Evolutionary conservation across 2,888 invertebrate genomes (phyloP).

Genomic region (Lingula anatina): DNA sequence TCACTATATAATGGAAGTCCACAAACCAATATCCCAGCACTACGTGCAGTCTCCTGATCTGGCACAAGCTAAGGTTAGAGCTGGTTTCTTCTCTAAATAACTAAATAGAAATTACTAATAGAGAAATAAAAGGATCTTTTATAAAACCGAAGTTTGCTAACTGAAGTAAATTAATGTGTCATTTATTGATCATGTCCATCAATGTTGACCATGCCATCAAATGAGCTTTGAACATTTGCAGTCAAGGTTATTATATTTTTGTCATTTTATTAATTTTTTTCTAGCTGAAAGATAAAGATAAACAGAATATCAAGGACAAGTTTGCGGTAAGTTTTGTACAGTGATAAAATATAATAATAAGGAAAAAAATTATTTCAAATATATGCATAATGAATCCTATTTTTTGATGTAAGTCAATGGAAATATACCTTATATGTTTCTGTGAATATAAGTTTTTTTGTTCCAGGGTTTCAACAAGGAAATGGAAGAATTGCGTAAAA

Average conservation of each 20-base stretch:
- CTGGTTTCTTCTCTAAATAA: neutral
- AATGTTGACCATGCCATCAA: too few species aligned
- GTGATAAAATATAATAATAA: too few species aligned
- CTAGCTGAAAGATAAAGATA: slow-evolving; percentile 79
- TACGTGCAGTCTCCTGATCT: slow-evolving; percentile 6
- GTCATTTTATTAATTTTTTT: slow-evolving; percentile 37
- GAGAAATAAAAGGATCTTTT: neutral
- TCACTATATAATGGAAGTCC: slow-evolving; percentile 66
- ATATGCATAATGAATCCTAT: too few species aligned
- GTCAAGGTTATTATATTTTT: too few species aligned
- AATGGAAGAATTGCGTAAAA: slow-evolving; percentile 80
- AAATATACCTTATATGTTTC: too few species aligned
- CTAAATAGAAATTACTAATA: neutral
- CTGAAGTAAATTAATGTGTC: too few species aligned
- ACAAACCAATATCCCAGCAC: slow-evolving; percentile 48
- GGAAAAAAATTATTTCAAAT: neutral
- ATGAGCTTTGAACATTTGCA: too few species aligned
- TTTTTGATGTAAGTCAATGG: neutral
- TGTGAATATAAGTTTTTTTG: too few species aligned
- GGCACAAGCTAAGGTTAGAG: too few species aligned
- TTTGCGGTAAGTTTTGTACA: slow-evolving; percentile 70
- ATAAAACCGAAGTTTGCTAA: neutral
- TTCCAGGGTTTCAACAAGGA: slow-evolving; percentile 89
- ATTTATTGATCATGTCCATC: too few species aligned
- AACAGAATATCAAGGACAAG: slow-evolving; percentile 79